Evolutionary conservation across 92 coral and sea anemone genomes (phyloP).

Genomic region (Siderastrea siderea): DNA sequence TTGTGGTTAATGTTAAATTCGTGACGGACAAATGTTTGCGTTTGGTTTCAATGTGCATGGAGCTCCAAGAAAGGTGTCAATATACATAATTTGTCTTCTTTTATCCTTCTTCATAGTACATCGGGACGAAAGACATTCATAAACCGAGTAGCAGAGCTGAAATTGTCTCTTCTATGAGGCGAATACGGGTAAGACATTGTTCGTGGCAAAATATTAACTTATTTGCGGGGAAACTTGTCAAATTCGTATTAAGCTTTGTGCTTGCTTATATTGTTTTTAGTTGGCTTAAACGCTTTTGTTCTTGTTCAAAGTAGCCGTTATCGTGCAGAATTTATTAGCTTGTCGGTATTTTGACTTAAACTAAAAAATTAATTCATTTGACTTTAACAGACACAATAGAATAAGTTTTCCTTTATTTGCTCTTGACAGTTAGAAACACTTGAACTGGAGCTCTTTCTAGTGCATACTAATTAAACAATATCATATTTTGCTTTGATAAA

Average conservation of each 20-base stretch:
- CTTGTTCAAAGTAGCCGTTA: neutral
- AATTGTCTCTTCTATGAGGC: constrained; percentile 95
- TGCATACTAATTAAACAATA: neutral
- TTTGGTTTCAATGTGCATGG: neutral
- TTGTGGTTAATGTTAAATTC: constrained; percentile 5
- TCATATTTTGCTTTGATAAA: neutral
- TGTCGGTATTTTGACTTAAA: constrained; percentile 5
- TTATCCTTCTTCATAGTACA: constrained; percentile 72
- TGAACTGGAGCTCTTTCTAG: neutral
- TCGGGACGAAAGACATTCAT: constrained; percentile 94
- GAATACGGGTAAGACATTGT: constrained; percentile 77
- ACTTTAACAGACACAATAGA: too few species aligned
- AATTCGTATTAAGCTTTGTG: neutral
- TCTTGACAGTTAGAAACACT: neutral
- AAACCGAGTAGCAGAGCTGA: constrained; percentile 93
- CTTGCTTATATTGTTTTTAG: neutral
- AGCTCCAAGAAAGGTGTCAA: constrained; percentile 17
- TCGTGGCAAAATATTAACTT: neutral
- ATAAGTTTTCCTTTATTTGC: neutral
- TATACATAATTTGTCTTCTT: constrained; percentile 31
- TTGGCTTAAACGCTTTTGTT: neutral
- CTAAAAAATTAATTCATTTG: neutral
- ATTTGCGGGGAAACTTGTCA: neutral
- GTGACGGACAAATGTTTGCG: constrained; percentile 21
- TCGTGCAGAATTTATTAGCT: neutral